phyloP scores from a whole-genome alignment of 2,888 invertebrate genomes.

The Nephrotoma guestfalica region DNA sequence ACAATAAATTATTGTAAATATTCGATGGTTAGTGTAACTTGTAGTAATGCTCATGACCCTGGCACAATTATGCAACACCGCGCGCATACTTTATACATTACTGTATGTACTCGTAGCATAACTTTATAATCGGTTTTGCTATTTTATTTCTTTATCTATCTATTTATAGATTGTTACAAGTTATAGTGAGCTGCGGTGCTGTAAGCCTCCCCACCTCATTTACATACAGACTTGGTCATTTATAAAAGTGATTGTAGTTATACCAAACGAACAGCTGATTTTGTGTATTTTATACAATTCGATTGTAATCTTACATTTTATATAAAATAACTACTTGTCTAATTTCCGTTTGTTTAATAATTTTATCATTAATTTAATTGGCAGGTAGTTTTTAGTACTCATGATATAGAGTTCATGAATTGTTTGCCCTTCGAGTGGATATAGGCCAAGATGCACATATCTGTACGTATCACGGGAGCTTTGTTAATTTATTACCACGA shows the following conservation, averaged over 20 bases:
- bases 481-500: neutral
- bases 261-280: neutral
- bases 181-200: neutral
- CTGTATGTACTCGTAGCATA: neutral
- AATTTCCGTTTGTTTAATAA: neutral
- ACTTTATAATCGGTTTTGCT: neutral
- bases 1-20: neutral
- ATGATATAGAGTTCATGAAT: neutral
- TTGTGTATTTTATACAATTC: neutral
- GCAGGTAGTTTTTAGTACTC: neutral
- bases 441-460: neutral
- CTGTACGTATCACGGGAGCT: neutral
- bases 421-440: neutral
- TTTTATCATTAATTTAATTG: neutral
- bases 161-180: neutral
- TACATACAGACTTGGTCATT: neutral
- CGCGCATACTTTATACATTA: constrained; percentile 2
- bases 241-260: neutral
- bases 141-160: neutral
- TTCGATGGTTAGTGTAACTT: neutral
- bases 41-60: constrained; percentile 10
- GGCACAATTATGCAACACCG: constrained; percentile 13
- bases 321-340: neutral
- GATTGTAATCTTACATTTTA: neutral
- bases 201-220: neutral